Conservation (phyloP, 2,797 vertebrate species). For the Sylvia borin region DNA sequence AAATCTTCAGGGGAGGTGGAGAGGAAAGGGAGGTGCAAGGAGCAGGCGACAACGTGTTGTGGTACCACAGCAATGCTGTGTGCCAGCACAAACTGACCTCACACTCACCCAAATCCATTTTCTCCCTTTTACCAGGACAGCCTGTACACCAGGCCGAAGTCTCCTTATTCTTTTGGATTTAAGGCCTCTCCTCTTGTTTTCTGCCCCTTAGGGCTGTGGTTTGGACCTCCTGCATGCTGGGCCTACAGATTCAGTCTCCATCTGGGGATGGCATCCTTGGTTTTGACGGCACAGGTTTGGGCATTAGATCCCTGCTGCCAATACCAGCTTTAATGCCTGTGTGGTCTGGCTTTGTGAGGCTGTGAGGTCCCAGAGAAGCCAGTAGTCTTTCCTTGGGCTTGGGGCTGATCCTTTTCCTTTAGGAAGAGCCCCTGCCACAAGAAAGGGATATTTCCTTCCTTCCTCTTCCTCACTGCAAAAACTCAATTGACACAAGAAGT, state of each 20-base stretch:
- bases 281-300: not conserved
- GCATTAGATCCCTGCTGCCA: not conserved
- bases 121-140: not conserved
- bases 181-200: not conserved
- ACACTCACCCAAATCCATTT: not conserved
- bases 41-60: not conserved
- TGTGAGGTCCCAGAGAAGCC: not conserved
- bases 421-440: rapidly evolving
- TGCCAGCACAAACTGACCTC: constrained; percentile 22
- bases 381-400: not conserved
- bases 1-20: not conserved
- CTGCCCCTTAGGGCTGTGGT: not conserved
- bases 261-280: not conserved
- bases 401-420: not conserved
- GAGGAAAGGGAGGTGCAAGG: constrained; percentile 49
- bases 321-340: not conserved
- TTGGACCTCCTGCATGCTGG: rapidly evolving
- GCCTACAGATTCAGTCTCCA: not conserved
- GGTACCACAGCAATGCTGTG: rapidly evolving
- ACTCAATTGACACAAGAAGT: not conserved
- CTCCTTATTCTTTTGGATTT: not conserved
- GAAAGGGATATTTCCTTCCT: not conserved
- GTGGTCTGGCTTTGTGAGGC: not conserved
- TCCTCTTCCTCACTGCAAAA: not conserved
- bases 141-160: not conserved